Base-by-base conservation (phyloP, 2,888 invertebrate genomes). In the Imbricaverruca yamaguchii region DNA sequence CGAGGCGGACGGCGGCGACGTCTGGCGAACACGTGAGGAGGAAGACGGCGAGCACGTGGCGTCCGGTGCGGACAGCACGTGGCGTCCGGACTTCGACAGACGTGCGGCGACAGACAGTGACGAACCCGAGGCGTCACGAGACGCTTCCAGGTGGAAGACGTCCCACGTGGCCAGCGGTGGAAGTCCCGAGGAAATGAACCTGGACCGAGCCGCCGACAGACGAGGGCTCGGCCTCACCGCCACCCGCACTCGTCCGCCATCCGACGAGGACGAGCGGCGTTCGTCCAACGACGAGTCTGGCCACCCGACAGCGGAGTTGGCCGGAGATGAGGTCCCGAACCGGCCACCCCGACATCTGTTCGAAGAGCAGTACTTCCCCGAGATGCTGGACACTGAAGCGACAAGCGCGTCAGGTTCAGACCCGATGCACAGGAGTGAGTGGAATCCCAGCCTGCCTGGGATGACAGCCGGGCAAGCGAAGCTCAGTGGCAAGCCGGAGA, bases 281-380 rank as follows among this genome's bases (percentile, higher is more conserved):
- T 23, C 74, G 4, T 18, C n/a, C 39, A 9, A 39, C 23, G 23
- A 3, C 39, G 15, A 25, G 25, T 23, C 15, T 8, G 23, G 8
- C 18, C n/a, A 23, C 65, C 8, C n/a, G 8, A 23, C 65, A 7
- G 23, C 65, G n/a, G 7, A 9, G 18, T 4, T 8, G 9, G 65
- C 8, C 18, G 0, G n/a, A 9, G 65, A 12, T 6, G 9, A 10
- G 9, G 23, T 12, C 13, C 18, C 11, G 18, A 15, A 12, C 8
- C 23, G 18, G 15, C 10, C 12, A 2, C 74, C 53, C 0, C 18
- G 6, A 9, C 53, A 25, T 21, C 53, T 21, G 74, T 74, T 74
- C 21, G 74, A 74, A 6, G 74, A 74, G 74, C 74, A 74, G 74
- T 74, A 74, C 53, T 74, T 74, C 53, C 21, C 74, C 1, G 53